Conservation (phyloP, 35 echinoderm and acorn worm species). For the Eucidaris tribuloides region DNA sequence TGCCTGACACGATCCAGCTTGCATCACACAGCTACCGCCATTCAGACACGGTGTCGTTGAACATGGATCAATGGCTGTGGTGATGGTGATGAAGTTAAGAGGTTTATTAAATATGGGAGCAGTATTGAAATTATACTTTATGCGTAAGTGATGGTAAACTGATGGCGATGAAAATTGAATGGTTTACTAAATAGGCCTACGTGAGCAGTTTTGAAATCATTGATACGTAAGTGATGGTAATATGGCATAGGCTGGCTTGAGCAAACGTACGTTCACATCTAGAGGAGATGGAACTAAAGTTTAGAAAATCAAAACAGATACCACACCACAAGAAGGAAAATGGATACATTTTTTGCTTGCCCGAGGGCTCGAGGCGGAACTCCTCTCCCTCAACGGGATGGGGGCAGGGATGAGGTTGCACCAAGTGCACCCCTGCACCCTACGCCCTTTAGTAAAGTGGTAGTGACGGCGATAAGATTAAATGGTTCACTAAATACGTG, state of each 20-base stretch:
- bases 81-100: neutral
- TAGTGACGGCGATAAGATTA: too few species aligned
- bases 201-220: slow-evolving; percentile 15
- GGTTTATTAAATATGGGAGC: neutral
- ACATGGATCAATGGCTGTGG: slow-evolving; percentile 69
- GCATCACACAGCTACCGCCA: slow-evolving; percentile 23
- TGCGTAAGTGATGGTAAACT: neutral
- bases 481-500: too few species aligned
- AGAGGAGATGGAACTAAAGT: too few species aligned
- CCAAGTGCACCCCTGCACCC: too few species aligned
- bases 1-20: slow-evolving; percentile 33
- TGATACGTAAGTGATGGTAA: neutral
- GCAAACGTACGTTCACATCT: too few species aligned
- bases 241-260: slow-evolving; percentile 55
- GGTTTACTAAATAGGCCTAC: neutral
- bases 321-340: too few species aligned
- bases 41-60: slow-evolving; percentile 68
- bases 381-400: too few species aligned
- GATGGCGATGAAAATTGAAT: neutral
- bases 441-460: too few species aligned
- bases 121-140: neutral
- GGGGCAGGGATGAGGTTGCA: too few species aligned
- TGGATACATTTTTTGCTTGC: too few species aligned
- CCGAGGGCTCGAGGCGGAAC: too few species aligned
- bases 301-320: too few species aligned